These are phyloP conservation scores for Desmodus rotundus DNA, from an alignment of 2,113 vertebrate species.

Conservation along the genomic window DNA sequence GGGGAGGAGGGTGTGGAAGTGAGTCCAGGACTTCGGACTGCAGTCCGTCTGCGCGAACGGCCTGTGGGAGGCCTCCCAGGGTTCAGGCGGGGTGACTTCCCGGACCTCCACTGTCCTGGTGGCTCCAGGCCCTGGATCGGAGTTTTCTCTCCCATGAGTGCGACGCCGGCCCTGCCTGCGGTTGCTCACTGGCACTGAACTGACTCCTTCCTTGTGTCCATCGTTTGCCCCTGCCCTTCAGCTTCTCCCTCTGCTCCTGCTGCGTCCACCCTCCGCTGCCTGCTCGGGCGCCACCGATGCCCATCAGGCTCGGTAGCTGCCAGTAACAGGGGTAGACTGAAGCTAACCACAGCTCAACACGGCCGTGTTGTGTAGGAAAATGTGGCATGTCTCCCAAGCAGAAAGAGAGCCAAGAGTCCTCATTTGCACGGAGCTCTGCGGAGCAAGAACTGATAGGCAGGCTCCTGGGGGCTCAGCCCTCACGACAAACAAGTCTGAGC, in stretches of 20 bases:
- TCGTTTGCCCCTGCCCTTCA: too few species aligned
- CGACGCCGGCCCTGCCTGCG: neutral
- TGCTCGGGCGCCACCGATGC: fast-evolving
- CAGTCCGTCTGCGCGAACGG: fast-evolving
- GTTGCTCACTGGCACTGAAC: neutral
- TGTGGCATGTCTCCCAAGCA: neutral
- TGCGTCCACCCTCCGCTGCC: neutral
- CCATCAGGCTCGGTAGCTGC: neutral
- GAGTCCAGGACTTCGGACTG: neutral
- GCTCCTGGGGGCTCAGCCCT: neutral
- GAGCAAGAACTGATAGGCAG: fast-evolving
- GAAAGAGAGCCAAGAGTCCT: neutral
- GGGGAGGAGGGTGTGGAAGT: neutral
- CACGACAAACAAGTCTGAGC: neutral
- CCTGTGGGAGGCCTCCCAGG: neutral
- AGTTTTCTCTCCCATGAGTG: neutral
- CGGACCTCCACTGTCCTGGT: neutral
- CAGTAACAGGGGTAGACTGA: neutral
- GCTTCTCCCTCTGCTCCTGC: neutral
- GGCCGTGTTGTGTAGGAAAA: neutral
- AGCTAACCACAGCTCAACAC: neutral
- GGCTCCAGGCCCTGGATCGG: neutral
- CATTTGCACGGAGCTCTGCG: fast-evolving
- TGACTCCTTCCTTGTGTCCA: fast-evolving
- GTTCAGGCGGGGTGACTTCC: neutral